These are phyloP conservation scores for Metaphire vulgaris DNA, from an alignment of 1,140 invertebrate species.

Conservation along the genomic window DNA sequence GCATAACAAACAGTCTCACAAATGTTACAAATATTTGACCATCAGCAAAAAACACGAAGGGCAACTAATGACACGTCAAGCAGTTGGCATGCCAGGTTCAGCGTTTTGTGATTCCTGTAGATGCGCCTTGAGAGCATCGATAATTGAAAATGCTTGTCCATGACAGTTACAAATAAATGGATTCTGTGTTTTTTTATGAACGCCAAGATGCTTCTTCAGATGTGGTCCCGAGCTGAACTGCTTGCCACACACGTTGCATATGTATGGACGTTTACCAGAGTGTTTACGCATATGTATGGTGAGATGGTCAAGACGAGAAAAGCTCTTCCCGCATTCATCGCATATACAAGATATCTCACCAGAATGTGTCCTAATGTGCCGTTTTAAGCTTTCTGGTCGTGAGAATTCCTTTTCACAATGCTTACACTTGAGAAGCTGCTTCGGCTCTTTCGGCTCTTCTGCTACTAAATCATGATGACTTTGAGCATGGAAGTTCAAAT, in stretches of 20 bases:
- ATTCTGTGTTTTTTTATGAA: conserved; percentile 34
- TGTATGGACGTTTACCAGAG: conserved; percentile 37
- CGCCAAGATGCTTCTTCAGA: conserved; percentile 30
- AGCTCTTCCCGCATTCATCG: conserved; percentile 43
- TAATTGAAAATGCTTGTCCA: neutral
- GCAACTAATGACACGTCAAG: too few species aligned
- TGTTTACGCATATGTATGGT: conserved; percentile 17
- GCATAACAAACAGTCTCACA: too few species aligned
- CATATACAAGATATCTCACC: conserved; percentile 19
- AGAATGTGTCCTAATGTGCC: conserved; percentile 19
- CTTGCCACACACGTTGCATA: conserved; percentile 51
- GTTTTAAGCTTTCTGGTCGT: conserved; percentile 10
- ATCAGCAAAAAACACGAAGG: too few species aligned
- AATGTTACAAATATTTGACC: too few species aligned
- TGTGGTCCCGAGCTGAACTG: conserved; percentile 50
- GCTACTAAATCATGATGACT: neutral
- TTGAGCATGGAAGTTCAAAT: neutral
- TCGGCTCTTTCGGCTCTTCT: neutral
- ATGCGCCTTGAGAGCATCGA: neutral
- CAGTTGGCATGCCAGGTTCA: too few species aligned
- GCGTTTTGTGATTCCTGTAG: neutral
- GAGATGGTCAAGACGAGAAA: conserved; percentile 7
- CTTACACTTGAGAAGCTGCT: conserved; percentile 7
- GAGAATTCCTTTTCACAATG: neutral
- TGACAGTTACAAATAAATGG: conserved; percentile 22